Evolutionary conservation across 2,888 invertebrate species (phyloP), one percentile per base, ranked within the genome.

Genomic region (Scaptomyza flava): DNA sequence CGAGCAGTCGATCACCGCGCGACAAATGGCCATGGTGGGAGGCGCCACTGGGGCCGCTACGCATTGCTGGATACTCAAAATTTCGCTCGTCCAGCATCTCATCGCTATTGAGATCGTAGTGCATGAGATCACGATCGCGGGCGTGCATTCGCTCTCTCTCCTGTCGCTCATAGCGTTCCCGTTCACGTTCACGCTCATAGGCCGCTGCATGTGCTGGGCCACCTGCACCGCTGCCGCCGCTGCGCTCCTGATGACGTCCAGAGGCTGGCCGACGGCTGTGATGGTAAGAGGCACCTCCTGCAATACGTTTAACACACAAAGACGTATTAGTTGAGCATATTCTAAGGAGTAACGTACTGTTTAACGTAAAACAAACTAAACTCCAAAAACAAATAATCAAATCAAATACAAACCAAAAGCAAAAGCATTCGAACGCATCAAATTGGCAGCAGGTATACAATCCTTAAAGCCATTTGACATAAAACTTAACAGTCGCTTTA

Each of bases 71-170:
- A 84, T 91, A 91, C 66, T 91, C 92, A 76, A 91, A 92, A 62
- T 89, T 91, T 33, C 91, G 89, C 71, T 92, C 92, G 70, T 92
- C 91, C 57, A 92, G 78, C 75, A 92, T 79, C 65, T 92, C 91
- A 56, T 92, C 92, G 66, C 90, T 92, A 74, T 92, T 92, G 31
- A 92, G 81, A 79, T 92, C 92, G 70, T 92, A 92, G 58, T 92
- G 92, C 90, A 92, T 90, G 14, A 92, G 87, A 81, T 92, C 92
- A 60, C 92, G 91, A 67, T 92, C 92, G 31, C 91, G 90, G 14
- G 91, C 90, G 79, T 92, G 91, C 42, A 91, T 66, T 42, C 91
- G 89, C 66, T 92, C 91, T 34, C 91, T 79, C 47, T 91, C 90
- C 60, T 89, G 89, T 6, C 90, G 77, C 43, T 90, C 90, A 31